Evolutionary conservation across 2,797 vertebrate species (phyloP), one percentile per base, ranked within the genome.

Genomic region (Amniataba percoides): DNA sequence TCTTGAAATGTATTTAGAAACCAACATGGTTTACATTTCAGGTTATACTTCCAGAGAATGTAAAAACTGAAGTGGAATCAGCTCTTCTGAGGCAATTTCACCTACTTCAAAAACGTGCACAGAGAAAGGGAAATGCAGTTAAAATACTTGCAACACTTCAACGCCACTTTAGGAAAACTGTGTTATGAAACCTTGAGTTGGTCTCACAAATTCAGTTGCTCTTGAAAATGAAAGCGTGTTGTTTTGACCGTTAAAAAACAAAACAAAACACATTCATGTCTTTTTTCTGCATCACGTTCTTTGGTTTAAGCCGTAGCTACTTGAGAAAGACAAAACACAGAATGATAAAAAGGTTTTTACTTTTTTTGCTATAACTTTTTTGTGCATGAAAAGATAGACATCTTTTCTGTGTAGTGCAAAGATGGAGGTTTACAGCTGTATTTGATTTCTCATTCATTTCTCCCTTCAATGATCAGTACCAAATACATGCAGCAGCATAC

Each of bases 271-370:
- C 15, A 36, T 36, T 36, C 34, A 36, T 36, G 34, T 36, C 8
- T 36, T 36, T 31, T 31, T 31, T 31, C 27, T 31, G 27, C 27
- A 31, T 31, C 27, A 31, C n/a, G n/a, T n/a, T n/a, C n/a, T n/a
- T n/a, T n/a, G 27, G 27, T 31, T 31, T 31, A 31, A 31, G 27
- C 5, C 5, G 27, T 31, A 31, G 27, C 27, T 31, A 31, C 27
- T 31, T 31, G 27, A 31, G 5, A 31, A 25, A 53, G 13, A 34
- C 57, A 42, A 63, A 73, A 78, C 0, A 49, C 25, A 46, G 10
- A 43, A 13, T 34, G 27, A 56, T 14, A 40, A 60, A 79, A 73
- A 63, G 27, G 27, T 31, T 3, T 31, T 31, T 31, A 31, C 27
- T 31, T 31, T 31, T 31, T 1, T 27, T 39, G 40, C 14, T n/a